These are phyloP conservation scores for Acrobasis suavella DNA, from an alignment of 2,888 invertebrate species.

Conservation along the genomic window DNA sequence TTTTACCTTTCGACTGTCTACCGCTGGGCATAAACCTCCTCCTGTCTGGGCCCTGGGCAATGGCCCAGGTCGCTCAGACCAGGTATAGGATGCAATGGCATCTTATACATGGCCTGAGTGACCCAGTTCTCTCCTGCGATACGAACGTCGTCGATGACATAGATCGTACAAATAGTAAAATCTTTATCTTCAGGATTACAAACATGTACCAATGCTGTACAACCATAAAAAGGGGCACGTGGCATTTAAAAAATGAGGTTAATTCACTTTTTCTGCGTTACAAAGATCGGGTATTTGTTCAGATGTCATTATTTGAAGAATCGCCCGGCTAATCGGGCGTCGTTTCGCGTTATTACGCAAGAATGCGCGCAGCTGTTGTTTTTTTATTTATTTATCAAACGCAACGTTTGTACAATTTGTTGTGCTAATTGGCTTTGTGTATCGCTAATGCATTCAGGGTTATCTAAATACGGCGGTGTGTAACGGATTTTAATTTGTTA, in stretches of 20 bases:
- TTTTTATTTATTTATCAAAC: conserved; percentile 41
- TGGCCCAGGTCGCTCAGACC: no score
- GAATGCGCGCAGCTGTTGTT: conserved; percentile 56
- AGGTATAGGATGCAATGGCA: no score
- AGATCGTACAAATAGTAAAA: neutral
- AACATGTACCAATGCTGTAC: conserved; percentile 15
- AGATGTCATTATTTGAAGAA: conserved; percentile 64
- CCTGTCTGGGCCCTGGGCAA: no score
- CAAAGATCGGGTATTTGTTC: conserved; percentile 51
- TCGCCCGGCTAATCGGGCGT: conserved; percentile 47
- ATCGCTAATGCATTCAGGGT: conserved; percentile 27
- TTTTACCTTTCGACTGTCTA: no score
- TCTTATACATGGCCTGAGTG: no score
- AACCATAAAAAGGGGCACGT: conserved; percentile 36
- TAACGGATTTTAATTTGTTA: conserved; percentile 4
- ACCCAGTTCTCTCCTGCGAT: no score
- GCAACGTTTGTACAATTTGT: conserved; percentile 42
- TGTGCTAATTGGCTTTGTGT: conserved; percentile 51
- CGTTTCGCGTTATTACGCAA: conserved; percentile 53
- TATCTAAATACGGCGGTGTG: conserved; percentile 15
- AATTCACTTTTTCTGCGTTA: conserved; percentile 41
- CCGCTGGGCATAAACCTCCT: no score
- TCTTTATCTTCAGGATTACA: neutral
- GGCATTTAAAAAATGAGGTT: conserved; percentile 35
- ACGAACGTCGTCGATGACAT: no score